Base-by-base conservation (phyloP, 2,797 vertebrate species). In the Bradypodion pumilum region DNA sequence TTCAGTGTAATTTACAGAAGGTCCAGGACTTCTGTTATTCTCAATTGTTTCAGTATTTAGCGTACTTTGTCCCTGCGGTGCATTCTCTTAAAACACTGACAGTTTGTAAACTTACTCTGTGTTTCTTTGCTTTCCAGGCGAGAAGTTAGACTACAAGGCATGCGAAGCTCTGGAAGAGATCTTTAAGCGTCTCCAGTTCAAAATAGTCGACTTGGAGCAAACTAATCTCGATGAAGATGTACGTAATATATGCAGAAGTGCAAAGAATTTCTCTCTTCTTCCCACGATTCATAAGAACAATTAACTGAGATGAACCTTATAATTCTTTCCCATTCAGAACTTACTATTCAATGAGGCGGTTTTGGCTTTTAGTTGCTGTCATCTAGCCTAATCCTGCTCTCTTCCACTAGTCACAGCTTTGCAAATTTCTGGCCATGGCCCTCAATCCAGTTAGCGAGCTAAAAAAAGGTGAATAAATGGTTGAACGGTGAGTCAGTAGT, bases 151-250 rank as follows among this genome's bases (percentile, higher is more conserved):
- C 94, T 97, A 97, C 90, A 98, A 96, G 92, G 92, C 97, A 5
- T 99, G 98, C 0, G 98, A 99, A 86, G 97, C 98, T 23, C 94
- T 99, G 92, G 98, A 99, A 78, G 98, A 99, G 91, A 95, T 99
- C 91, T 97, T 99, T 90, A 99, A 99, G 94, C 95, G 98, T 85
- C 96, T 99, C 84, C 98, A 99, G 94, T 99, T 99, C 94, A 98
- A 97, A 94, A 91, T 97, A 3, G 97, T 99, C 42, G 97, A 99
- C 85, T 94, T 99, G 93, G 98, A 99, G 89, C 97, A 98, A 90
- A 99, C 98, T 0, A 98, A 94, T 92, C 93, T 99, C 94, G 98
- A 99, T 46, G 98, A 99, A 93, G 98, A 99, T 74, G 98, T 99
- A 95, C 2, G 82, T 81, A 73, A 42, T 15, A 6, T 44, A 27